Evolutionary conservation across 1,140 invertebrate genomes (phyloP).

Genomic region (Philopotamus ludificatus): DNA sequence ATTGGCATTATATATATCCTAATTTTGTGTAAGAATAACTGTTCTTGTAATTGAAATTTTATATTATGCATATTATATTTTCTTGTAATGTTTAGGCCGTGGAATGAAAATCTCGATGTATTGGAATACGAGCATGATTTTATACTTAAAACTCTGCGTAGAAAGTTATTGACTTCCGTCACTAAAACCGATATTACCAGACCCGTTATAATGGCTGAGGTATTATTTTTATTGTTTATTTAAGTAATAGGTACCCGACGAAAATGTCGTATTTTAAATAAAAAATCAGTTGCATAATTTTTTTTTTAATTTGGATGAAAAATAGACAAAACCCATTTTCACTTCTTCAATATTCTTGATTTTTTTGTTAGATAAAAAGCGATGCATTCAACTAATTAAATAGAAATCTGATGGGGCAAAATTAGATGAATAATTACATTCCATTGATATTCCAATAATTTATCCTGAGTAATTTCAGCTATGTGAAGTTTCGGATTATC

Average conservation of each 20-base stretch:
- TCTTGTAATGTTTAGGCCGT: conserved; percentile 43
- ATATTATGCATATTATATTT: conserved; percentile 1
- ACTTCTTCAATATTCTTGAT: not conserved
- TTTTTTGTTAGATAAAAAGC: no score
- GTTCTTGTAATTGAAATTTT: not conserved
- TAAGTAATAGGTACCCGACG: not conserved
- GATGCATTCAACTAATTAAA: no score
- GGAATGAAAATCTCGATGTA: conserved; percentile 48
- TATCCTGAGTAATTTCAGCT: no score
- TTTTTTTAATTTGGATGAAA: no score
- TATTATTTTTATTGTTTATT: not conserved
- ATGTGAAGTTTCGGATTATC: no score
- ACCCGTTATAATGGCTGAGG: not conserved
- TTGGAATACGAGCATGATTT: conserved; percentile 53
- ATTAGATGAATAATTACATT: no score
- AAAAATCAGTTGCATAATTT: no score
- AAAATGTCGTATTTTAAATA: not conserved
- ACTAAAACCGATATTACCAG: not conserved
- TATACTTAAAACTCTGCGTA: conserved; percentile 44
- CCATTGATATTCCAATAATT: no score
- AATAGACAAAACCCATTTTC: no score
- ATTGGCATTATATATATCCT: conserved; percentile 48
- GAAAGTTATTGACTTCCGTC: conserved; percentile 1
- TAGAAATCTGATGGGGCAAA: no score
- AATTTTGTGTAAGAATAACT: conserved; percentile 46